Evolutionary conservation across 37 sponge, comb jelly and placozoan genomes (phyloP), one percentile per base, ranked within the genome.

Genomic region (Amphimedon queenslandica): DNA sequence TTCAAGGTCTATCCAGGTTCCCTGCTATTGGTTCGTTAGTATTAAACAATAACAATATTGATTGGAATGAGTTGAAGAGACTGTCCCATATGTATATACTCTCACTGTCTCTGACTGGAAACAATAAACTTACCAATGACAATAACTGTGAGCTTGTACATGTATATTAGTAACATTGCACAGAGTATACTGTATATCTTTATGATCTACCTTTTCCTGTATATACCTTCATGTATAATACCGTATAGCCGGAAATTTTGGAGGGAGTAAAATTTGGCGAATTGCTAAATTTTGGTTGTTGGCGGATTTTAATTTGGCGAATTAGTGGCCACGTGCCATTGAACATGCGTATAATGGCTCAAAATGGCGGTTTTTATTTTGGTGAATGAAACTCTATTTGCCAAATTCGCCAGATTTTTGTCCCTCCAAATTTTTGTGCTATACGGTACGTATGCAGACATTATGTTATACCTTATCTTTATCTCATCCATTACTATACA

Each of bases 81-180:
- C 47, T 89, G 11, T 55, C 53, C 55, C 84, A 89, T 64, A 73
- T 83, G n/a, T 53, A 34, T 1, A 25, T 83, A 1, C 60, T 89
- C 31, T 63, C 58, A 51, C 72, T 89, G 30, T 64, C 77, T 1
- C 76, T 89, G 29, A 25, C 43, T 36, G 83, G 89, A 3, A 83
- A 83, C 34, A 60, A 69, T 6, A 51, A 64, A 25, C 80, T 89
- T n/a, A 77, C 75, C 65, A 65, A 67, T 34, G 89, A 89, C 42
- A 78, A 78, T 32, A 63, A 89, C 76, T 89, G 89, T 89, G 37
- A 70, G 89, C 6, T 16, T 64, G 64, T 63, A 40, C 37, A 32
- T 75, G 66, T 63, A 36, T n/a, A 10, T 57, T 5, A 37, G 24
- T 75, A 27, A 13, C 42, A 57, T 21, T 11, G 34, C 25, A 32